Percentiles rank a stretch among this genome's conserved stretches.
Evolutionary conservation across 2,888 invertebrate genomes (phyloP).

Genomic region (Noctua pronuba): DNA sequence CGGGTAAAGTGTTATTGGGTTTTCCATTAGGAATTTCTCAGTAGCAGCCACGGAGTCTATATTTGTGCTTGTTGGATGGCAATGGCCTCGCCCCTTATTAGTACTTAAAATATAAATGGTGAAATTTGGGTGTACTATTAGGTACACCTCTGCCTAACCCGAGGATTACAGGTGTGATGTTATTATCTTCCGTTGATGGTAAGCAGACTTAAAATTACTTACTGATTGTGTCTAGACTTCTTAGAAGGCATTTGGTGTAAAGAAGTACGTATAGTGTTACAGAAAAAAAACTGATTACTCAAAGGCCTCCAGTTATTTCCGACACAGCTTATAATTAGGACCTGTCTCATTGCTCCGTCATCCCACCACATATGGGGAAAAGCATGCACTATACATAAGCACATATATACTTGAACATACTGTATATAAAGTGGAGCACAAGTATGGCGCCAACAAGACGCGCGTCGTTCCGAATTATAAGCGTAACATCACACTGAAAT

Average conservation of each 20-base stretch:
- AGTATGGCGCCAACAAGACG: constrained; percentile 39
- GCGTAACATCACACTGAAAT: constrained; percentile 49
- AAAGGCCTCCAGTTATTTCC: neutral
- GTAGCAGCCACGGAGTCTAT: no score
- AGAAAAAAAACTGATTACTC: neutral
- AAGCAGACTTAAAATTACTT: no score
- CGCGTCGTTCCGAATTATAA: constrained; percentile 29
- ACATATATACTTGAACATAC: neutral
- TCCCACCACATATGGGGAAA: constrained; percentile 19
- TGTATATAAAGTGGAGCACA: constrained; percentile 23
- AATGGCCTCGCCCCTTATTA: no score
- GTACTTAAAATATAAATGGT: no score
- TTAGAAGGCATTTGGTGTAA: neutral
- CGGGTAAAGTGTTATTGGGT: no score
- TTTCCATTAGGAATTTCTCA: no score
- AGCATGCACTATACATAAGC: constrained; percentile 20
- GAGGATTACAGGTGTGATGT: no score
- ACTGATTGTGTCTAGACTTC: no score
- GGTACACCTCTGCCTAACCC: no score
- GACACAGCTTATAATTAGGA: constrained; percentile 18
- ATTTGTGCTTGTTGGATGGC: no score
- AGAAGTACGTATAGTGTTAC: neutral
- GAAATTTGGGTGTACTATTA: no score
- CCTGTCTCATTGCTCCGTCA: constrained; percentile 7
- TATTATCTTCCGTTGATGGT: no score